Percentiles rank a stretch among this genome's conserved stretches.
Evolutionary conservation across 2,888 invertebrate species (phyloP).

Genomic region (Pharmacophagus antenor): DNA sequence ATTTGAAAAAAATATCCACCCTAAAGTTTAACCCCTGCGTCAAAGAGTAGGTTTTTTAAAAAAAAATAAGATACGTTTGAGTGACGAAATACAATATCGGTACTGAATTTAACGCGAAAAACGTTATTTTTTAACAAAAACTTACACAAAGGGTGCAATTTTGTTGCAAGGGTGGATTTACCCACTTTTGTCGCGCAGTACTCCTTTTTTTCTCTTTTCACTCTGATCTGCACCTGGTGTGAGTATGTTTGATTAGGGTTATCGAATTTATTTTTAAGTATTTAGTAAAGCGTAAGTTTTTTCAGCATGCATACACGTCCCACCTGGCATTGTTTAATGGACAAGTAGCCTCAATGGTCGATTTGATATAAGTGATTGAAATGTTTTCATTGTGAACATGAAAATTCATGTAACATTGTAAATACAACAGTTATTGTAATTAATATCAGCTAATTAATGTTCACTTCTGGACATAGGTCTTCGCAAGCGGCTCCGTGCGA

Average conservation of each 20-base stretch:
- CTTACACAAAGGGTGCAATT: conserved; percentile 32
- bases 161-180: conserved; percentile 31
- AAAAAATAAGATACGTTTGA: conserved; percentile 28
- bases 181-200: conserved; percentile 18
- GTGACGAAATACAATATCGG: conserved; percentile 22
- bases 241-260: conserved; percentile 22
- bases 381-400: too few species aligned
- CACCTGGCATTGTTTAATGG: background rate
- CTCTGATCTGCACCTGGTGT: conserved; percentile 21
- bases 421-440: background rate
- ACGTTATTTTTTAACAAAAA: conserved; percentile 31
- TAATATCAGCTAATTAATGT: too few species aligned
- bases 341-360: too few species aligned
- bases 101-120: conserved; percentile 16
- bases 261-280: conserved; percentile 3
- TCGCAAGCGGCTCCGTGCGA: too few species aligned
- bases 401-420: too few species aligned
- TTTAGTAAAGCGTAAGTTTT: background rate
- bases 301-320: background rate
- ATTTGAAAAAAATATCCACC: conserved; percentile 20
- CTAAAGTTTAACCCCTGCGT: conserved; percentile 19
- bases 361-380: too few species aligned
- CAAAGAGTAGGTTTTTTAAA: conserved; percentile 20
- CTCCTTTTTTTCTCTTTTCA: conserved; percentile 18
- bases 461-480: too few species aligned